A percentile compares a stretch with the other conserved stretches of the same genome.
These are phyloP conservation scores for Kuschelorhynchus macadamiae DNA, from an alignment of 2,888 invertebrate genomes.

Conservation along the genomic window DNA sequence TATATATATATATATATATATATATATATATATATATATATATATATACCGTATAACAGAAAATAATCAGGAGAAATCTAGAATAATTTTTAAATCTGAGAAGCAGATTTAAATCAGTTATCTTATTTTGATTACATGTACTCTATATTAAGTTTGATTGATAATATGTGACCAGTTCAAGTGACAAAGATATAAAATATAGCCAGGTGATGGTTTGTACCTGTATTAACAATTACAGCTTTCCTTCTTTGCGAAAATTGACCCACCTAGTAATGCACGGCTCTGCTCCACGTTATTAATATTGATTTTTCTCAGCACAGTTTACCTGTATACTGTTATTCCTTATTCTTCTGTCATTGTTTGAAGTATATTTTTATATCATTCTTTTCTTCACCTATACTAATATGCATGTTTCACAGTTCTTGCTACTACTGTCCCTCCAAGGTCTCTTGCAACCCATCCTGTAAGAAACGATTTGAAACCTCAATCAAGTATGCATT, in stretches of 20 bases:
- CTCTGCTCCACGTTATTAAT: conserved; percentile 30
- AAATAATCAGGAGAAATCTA: too few species aligned
- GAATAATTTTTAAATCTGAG: too few species aligned
- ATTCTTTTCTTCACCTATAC: conserved; percentile 30
- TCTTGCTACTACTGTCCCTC: conserved; percentile 60
- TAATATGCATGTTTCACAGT: conserved; percentile 59
- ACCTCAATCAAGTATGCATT: conserved; percentile 67
- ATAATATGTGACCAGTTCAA: too few species aligned
- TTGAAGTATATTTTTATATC: neutral
- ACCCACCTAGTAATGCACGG: conserved; percentile 32
- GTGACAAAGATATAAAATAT: too few species aligned
- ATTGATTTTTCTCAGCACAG: conserved; percentile 14
- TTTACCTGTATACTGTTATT: neutral
- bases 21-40: too few species aligned
- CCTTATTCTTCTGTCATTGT: neutral
- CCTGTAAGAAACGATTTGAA: conserved; percentile 63
- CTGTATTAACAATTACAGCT: too few species aligned
- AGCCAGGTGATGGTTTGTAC: too few species aligned
- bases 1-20: too few species aligned
- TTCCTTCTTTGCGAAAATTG: conserved; percentile 31
- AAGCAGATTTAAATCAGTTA: too few species aligned
- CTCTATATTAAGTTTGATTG: too few species aligned
- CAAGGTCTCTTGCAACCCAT: conserved; percentile 63
- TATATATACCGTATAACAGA: too few species aligned
- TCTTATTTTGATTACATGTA: too few species aligned